Base-by-base conservation (phyloP, 1,140 invertebrate genomes). In the Cyrtorhinus lividipennis region DNA sequence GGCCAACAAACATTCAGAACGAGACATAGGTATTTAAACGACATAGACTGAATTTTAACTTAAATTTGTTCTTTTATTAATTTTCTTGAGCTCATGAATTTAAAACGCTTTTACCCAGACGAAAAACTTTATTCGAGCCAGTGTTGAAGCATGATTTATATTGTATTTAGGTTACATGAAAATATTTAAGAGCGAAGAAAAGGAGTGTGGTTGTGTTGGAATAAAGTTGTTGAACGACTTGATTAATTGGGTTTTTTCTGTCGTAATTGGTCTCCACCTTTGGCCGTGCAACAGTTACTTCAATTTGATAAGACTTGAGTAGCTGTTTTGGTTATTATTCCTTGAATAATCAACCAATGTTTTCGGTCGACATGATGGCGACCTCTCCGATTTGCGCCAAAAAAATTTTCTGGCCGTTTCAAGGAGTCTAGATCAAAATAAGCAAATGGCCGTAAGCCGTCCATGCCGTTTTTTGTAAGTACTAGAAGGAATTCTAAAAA, bases 201-300 rank as follows among this genome's bases (percentile, higher is more conserved):
- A 63, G 56, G 20, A 63, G 56, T 63, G 62, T 63, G 62, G 62
- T 63, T 63, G 62, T 63, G 62, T 62, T 63, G 62, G 45, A 48
- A 27, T 38, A 63, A 58, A 30, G 56, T 59, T 63, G 62, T 63
- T 63, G 62, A 30, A 44, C 27, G 46, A 63, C 46, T 53, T 62
- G 53, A 59, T 27, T 24, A 27, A 18, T 24, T 60, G 24, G 27
- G 15, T 15, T 26, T 38, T 15, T 30, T 15, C 27, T n/a, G n/a
- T n/a, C n/a, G n/a, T n/a, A n/a, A n/a, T n/a, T n/a, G n/a, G n/a
- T n/a, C n/a, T n/a, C n/a, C n/a, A n/a, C n/a, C n/a, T n/a, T n/a
- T n/a, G n/a, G n/a, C n/a, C n/a, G n/a, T n/a, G n/a, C n/a, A n/a
- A n/a, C n/a, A n/a, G n/a, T n/a, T n/a, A n/a, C n/a, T n/a, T n/a